These are phyloP conservation scores for Drosophila nr. fundita DNA, from an alignment of 2,888 invertebrate species.

Conservation along the genomic window DNA sequence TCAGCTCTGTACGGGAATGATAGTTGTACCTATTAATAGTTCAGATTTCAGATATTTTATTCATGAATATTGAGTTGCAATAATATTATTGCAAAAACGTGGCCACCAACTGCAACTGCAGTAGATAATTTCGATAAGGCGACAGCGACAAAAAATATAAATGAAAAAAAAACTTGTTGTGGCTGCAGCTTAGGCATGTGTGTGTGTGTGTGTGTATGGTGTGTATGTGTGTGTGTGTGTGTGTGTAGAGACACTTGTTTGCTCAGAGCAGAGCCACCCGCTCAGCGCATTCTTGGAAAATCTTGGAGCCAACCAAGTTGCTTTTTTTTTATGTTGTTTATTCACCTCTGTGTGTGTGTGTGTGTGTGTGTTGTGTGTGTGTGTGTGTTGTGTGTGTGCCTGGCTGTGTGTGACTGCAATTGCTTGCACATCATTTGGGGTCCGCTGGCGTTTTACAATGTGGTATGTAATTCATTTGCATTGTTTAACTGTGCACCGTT, in stretches of 20 bases:
- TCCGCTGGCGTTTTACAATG: constrained; percentile 47
- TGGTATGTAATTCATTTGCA: constrained; percentile 77
- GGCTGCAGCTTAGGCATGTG: constrained; percentile 1
- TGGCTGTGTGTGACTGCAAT: constrained; percentile 44
- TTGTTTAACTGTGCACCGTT: constrained; percentile 74
- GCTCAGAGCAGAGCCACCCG: constrained; percentile 55
- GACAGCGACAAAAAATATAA: constrained; percentile 17
- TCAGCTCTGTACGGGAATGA: background rate
- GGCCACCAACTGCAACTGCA: constrained; percentile 28
- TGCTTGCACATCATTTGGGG: constrained; percentile 70
- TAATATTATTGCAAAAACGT: constrained; percentile 6
- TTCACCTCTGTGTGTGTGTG: constrained; percentile 11
- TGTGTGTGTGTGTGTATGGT: background rate
- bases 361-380: constrained; percentile 22
- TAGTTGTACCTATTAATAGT: constrained; percentile 5
- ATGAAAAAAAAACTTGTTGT: constrained; percentile 29
- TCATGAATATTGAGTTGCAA: constrained; percentile 33
- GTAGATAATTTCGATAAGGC: constrained; percentile 43
- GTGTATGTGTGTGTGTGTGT: constrained; percentile 16
- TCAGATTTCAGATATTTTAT: constrained; percentile 23
- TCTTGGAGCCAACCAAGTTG: constrained; percentile 45
- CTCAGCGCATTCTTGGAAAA: constrained; percentile 76
- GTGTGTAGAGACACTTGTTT: constrained; percentile 51
- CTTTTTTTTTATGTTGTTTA: constrained; percentile 1
- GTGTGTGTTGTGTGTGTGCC: background rate